phyloP scores from a whole-genome alignment of 2,888 invertebrate species.

The Penaeus monodon region DNA sequence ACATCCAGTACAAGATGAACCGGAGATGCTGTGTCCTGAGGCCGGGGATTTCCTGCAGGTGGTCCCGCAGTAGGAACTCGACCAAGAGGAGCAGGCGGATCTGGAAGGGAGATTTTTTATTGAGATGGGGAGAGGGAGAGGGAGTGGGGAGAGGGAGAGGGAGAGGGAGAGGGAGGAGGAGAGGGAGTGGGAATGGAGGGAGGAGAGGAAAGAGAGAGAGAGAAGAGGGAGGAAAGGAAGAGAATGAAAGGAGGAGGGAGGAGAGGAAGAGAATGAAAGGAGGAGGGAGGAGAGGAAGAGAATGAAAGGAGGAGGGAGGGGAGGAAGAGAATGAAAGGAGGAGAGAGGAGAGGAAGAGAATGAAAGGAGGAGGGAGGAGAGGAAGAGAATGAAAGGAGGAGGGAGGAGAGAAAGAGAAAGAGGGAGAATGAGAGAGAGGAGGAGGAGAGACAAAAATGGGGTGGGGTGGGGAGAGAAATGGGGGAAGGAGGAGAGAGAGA shows the following conservation, averaged over 20 bases:
- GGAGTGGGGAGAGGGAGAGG: conserved; percentile 73
- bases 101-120: conserved; percentile 71
- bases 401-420: too few relatives aligned
- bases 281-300: too few relatives aligned
- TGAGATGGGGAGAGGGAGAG: conserved; percentile 65
- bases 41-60: conserved; percentile 78
- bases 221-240: conserved; percentile 76
- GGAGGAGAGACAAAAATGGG: too few relatives aligned
- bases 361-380: too few relatives aligned
- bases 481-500: too few relatives aligned
- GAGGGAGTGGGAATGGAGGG: conserved; percentile 73
- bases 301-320: too few relatives aligned
- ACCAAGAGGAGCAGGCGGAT: conserved; percentile 80
- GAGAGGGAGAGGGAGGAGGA: conserved; percentile 69
- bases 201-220: conserved; percentile 67
- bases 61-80: conserved; percentile 79
- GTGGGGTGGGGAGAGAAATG: too few relatives aligned
- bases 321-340: too few relatives aligned
- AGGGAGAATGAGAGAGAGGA: too few relatives aligned
- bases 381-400: too few relatives aligned
- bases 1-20: conserved; percentile 82
- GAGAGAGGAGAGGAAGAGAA: too few relatives aligned
- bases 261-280: too few relatives aligned
- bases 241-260: not conserved
- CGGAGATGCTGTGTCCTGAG: conserved; percentile 81